phyloP scores from a whole-genome alignment of 2,113 vertebrate genomes.

The Mesitornis unicolor region DNA sequence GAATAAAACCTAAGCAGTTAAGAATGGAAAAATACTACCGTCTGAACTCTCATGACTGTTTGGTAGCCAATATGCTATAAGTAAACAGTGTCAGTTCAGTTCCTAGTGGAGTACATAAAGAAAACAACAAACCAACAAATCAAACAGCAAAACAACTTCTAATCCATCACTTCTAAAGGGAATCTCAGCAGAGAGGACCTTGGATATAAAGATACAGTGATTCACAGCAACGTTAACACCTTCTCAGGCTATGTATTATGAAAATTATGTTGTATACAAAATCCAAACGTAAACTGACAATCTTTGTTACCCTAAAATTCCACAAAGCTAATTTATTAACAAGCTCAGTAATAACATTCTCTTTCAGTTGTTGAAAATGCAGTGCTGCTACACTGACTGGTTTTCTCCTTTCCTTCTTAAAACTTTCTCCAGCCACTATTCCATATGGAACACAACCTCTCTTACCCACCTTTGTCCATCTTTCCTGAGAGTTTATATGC shows the following conservation, averaged over 20 bases:
- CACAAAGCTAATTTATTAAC: background rate
- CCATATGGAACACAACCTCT: background rate
- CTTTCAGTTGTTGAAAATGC: background rate
- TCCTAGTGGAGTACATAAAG: background rate
- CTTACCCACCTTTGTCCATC: rapidly evolving
- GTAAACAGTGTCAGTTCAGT: background rate
- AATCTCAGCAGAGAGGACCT: background rate
- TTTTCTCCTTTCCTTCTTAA: background rate
- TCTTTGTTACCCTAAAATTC: background rate
- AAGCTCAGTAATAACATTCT: background rate
- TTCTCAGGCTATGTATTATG: background rate
- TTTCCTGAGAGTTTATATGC: background rate
- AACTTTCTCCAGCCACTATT: background rate
- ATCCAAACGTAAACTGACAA: background rate
- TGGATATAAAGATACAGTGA: background rate
- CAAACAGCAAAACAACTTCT: no score
- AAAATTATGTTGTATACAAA: background rate
- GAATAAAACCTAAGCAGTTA: background rate
- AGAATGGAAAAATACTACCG: background rate
- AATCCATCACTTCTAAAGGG: background rate
- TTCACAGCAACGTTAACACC: background rate
- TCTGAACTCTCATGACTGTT: background rate
- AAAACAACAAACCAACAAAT: background rate
- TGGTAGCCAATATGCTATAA: background rate
- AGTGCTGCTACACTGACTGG: background rate